Evolutionary conservation across 1,140 invertebrate genomes (phyloP), one percentile per base, ranked within the genome.

Genomic region (Drosophila ambigua): DNA sequence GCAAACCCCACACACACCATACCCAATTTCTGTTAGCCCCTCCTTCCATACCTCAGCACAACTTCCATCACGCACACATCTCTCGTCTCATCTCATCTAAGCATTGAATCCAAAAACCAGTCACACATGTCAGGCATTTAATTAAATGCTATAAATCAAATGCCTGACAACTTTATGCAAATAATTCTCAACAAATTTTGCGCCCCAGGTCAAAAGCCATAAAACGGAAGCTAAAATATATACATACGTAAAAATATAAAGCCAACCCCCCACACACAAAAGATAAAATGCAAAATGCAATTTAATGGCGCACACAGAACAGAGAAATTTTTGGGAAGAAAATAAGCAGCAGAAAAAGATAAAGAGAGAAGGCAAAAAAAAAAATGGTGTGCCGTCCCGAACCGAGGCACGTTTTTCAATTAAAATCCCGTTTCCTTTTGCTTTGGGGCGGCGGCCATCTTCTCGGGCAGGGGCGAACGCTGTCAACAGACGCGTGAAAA

Each of bases 71-170:
- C 39, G 9, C 16, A 65, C 31, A 50, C 24, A 24, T 20, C 35
- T 51, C 31, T 60, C 16, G 1, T 16, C 16, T 16, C 24, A 31
- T 20, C 26, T 51, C 11, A 41, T 45, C 11, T n/a, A 15, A 9
- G 3, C 31, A 7, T 48, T 31, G 41, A 5, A 49, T 24, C 50
- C 26, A 24, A 23, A 51, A 63, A 51, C 23, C 15, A 51, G 57
- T n/a, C 26, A 46, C 50, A 43, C 61, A 59, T 59, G 71, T 68
- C 72, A 43, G 15, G 35, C 39, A 72, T 82, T 87, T 84, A 84
- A 84, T 84, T 85, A 84, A 84, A 85, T 64, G 46, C 44, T 59
- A 87, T 87, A 81, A 85, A 85, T 85, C 82, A 85, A 57, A 81
- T 45, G 59, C 44, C 65, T 67, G 82, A 75, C 81, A 85, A 72